These are phyloP conservation scores for Melinaea marsaeus DNA, from an alignment of 2,888 invertebrate species.

Conservation along the genomic window DNA sequence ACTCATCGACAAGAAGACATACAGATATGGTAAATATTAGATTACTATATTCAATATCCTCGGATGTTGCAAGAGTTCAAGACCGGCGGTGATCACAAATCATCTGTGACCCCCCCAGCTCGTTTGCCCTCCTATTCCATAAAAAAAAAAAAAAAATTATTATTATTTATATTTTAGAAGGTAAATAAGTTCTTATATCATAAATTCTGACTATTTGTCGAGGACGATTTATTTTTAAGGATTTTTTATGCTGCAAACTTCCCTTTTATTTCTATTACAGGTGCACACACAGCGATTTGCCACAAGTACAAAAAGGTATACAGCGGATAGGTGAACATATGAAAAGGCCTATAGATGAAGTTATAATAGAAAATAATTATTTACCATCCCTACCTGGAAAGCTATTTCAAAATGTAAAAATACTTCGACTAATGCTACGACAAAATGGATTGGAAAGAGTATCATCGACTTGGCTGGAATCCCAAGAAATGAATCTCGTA, in stretches of 20 bases:
- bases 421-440: conserved; percentile 87
- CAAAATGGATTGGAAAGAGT: conserved; percentile 90
- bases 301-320: conserved; percentile 85
- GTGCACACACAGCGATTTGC: conserved; percentile 94
- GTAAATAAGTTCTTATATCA: too few relatives aligned
- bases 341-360: conserved; percentile 86
- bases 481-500: conserved; percentile 85
- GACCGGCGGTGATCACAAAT: too few relatives aligned
- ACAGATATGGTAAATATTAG: conserved; percentile 85
- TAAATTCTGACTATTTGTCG: not conserved
- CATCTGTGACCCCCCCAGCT: too few relatives aligned
- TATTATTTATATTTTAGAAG: too few relatives aligned
- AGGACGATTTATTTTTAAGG: not conserved
- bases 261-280: conserved; percentile 63
- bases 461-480: conserved; percentile 88
- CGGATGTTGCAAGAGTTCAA: too few relatives aligned
- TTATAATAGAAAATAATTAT: conserved; percentile 92
- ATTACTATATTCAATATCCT: not conserved
- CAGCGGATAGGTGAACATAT: conserved; percentile 82
- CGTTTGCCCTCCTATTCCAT: too few relatives aligned
- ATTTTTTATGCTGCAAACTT: too few relatives aligned
- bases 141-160: too few relatives aligned
- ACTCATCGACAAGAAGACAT: conserved; percentile 86
- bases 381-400: conserved; percentile 90
- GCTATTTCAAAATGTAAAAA: conserved; percentile 85